Evolutionary conservation across 2,113 vertebrate species (phyloP).

Genomic region (Lophochroa leadbeateri): DNA sequence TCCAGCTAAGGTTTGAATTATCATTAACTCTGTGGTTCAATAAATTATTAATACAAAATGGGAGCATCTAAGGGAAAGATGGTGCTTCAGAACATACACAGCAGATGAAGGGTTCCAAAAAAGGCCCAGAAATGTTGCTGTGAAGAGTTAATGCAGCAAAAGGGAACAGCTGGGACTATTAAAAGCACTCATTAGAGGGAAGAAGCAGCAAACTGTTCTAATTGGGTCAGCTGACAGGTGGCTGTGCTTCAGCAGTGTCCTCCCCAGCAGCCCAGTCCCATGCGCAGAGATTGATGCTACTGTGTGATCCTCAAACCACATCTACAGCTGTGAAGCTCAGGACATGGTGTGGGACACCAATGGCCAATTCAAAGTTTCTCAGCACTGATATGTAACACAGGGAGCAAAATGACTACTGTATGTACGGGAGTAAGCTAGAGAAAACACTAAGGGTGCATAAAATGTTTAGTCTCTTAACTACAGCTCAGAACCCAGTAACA

Average conservation of each 20-base stretch:
- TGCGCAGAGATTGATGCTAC: not conserved
- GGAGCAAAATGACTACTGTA: not conserved
- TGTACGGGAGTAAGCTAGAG: accelerated
- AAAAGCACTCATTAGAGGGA: conserved; percentile 40
- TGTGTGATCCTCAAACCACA: not conserved
- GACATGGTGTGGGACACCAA: accelerated
- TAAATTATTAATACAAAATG: conserved; percentile 20
- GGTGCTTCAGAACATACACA: not conserved
- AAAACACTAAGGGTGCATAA: not conserved
- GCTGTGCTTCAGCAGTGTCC: not conserved
- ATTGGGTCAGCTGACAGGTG: conserved; percentile 72
- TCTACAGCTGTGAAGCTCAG: not conserved
- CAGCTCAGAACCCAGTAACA: not conserved
- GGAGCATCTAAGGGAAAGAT: not conserved
- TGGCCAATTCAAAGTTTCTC: not conserved
- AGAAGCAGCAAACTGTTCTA: conserved; percentile 25
- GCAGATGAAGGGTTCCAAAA: not conserved
- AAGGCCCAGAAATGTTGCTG: not conserved
- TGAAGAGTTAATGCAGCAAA: not conserved
- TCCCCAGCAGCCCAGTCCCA: not conserved
- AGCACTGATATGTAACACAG: accelerated
- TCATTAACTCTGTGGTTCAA: not conserved
- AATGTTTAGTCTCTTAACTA: not conserved
- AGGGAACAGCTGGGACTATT: conserved; percentile 58
- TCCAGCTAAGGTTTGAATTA: conserved; percentile 8